Percentiles rank a stretch among this genome's conserved stretches.
These are phyloP conservation scores for Xanthia togata DNA, from an alignment of 2,888 invertebrate genomes.

Conservation along the genomic window DNA sequence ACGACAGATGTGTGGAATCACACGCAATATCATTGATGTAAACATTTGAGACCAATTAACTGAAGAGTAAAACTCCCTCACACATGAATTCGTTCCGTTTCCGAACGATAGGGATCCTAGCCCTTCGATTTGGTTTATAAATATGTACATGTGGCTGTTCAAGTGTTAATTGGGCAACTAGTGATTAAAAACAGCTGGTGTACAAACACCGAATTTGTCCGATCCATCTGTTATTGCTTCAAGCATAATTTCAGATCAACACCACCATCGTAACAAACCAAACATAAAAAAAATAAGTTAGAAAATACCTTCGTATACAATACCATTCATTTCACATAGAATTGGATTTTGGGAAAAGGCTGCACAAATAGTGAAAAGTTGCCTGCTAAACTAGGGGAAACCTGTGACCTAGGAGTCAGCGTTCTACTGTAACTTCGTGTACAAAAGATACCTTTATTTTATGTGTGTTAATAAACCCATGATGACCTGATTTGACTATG, in stretches of 20 bases:
- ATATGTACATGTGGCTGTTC: conserved; percentile 30
- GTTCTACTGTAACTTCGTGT: no score
- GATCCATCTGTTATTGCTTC: neutral
- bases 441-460: no score
- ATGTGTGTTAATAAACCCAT: no score
- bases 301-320: no score
- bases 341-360: no score
- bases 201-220: neutral
- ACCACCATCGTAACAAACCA: neutral
- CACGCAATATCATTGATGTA: conserved; percentile 5
- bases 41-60: neutral
- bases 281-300: no score
- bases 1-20: conserved; percentile 8
- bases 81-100: neutral
- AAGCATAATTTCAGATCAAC: neutral
- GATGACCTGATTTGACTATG: no score
- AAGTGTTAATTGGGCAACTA: conserved; percentile 26
- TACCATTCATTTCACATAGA: no score
- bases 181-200: conserved; percentile 35
- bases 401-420: no score
- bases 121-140: conserved; percentile 46
- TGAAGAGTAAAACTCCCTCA: neutral
- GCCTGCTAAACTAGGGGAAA: no score
- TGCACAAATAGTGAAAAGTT: no score
- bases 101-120: conserved; percentile 24